phyloP scores from a whole-genome alignment of 2,113 vertebrate species.

The Bettongia penicillata region DNA sequence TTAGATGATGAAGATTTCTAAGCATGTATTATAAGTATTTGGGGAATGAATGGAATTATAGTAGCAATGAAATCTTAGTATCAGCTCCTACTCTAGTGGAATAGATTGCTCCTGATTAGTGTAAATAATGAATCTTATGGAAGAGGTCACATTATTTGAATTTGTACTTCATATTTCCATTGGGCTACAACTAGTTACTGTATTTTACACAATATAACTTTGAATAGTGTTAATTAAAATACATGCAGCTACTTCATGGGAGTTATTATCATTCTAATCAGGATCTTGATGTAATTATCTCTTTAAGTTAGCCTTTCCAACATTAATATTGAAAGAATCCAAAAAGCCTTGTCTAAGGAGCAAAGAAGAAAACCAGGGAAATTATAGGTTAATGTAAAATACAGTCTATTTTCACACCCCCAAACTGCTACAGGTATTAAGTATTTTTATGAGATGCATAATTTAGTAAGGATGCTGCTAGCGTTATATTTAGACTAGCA shows the following conservation, averaged over 20 bases:
- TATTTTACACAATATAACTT: background rate
- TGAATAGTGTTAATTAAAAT: background rate
- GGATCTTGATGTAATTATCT: background rate
- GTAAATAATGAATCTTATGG: background rate
- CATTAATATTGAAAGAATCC: background rate
- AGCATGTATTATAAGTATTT: background rate
- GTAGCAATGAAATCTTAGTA: background rate
- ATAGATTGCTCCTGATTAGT: background rate
- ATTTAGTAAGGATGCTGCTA: no score
- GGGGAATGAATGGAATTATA: background rate
- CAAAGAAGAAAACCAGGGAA: background rate
- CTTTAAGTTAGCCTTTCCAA: background rate
- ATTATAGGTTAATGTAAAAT: background rate
- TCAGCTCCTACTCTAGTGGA: background rate
- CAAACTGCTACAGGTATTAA: background rate
- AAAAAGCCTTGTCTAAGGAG: background rate
- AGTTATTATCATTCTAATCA: background rate
- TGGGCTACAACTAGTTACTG: background rate
- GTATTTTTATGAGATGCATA: background rate
- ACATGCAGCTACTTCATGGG: background rate
- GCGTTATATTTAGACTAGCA: background rate
- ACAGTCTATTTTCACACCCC: background rate
- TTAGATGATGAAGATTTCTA: conserved; percentile 8
- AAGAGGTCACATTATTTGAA: background rate
- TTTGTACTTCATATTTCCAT: background rate